Evolutionary conservation across 2,113 vertebrate species (phyloP).

Genomic region (Ornithorhynchus anatinus): DNA sequence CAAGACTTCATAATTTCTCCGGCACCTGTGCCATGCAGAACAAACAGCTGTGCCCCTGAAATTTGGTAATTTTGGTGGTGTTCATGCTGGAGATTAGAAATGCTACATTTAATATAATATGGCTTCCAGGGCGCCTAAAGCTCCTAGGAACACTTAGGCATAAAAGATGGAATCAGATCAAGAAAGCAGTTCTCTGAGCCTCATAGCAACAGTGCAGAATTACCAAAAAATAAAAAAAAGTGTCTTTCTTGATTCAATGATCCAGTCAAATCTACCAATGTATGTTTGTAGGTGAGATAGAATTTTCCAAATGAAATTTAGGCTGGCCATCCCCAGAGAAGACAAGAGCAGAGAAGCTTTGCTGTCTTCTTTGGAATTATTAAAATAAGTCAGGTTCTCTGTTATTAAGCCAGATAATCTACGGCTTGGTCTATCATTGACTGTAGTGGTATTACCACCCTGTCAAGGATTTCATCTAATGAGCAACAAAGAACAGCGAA

Average conservation of each 20-base stretch:
- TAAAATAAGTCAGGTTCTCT: background rate
- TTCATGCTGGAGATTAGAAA: too few relatives aligned
- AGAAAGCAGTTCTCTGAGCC: fast-evolving
- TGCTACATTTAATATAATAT: too few relatives aligned
- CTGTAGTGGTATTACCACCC: background rate
- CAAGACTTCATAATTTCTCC: too few relatives aligned
- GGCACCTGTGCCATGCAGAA: too few relatives aligned
- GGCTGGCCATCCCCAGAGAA: background rate
- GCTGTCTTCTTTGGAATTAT: slow-evolving; percentile 7
- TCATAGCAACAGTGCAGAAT: fast-evolving
- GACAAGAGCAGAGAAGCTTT: background rate
- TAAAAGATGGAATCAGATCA: too few relatives aligned
- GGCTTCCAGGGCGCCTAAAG: too few relatives aligned
- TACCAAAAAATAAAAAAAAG: background rate
- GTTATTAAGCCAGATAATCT: background rate
- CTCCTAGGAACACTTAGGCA: too few relatives aligned
- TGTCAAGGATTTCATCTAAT: background rate
- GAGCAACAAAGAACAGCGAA: background rate
- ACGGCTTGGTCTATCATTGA: background rate
- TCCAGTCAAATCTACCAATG: background rate
- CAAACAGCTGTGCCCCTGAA: too few relatives aligned
- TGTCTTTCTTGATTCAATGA: too few relatives aligned
- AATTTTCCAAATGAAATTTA: slow-evolving; percentile 11
- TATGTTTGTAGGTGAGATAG: background rate
- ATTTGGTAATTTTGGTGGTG: too few relatives aligned